Evolutionary conservation across 2,888 invertebrate genomes (phyloP), one percentile per base, ranked within the genome.

Genomic region (Scaptomyza parva): DNA sequence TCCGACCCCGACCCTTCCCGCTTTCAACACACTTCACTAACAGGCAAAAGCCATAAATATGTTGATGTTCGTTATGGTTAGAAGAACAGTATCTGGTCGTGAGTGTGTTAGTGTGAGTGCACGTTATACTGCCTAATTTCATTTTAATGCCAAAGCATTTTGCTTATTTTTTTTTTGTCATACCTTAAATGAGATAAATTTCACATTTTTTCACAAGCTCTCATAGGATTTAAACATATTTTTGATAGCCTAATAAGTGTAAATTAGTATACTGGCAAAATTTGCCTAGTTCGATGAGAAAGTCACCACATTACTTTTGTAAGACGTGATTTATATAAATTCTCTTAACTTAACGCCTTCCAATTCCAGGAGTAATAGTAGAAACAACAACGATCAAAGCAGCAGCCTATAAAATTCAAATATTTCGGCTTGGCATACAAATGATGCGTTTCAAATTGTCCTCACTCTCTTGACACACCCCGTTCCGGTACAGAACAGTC

Each of bases 91-190:
- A 40, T 18, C 37, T 35, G 20, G 50, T 44, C 22, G 14, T 30
- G 28, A 33, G n/a, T 11, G n/a, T 11, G 18, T 45, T 52, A 30
- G 39, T 59, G 41, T 17, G 17, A 14, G 17, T 30, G 17, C 41
- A 35, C 48, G 40, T 48, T 67, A 54, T 50, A 68, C 63, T 68
- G 57, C 78, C 70, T 88, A 84, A 84, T 88, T 79, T 86, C 83
- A 79, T 82, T 76, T 86, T 84, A 75, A 86, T 76, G 70, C 57
- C 53, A 20, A 22, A 26, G 44, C 65, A 65, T 64, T 63, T 62
- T 50, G 30, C 63, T 58, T 9, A n/a, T 28, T 28, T 26, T 5
- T 79, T 80, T 84, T 67, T 64, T 70, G 57, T 30, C 26, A 50
- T 57, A 20, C 41, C 40, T 47, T 53, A 53, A 45, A 47, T 51